These are phyloP conservation scores for Boloria selene DNA, from an alignment of 2,888 invertebrate species.

Conservation along the genomic window DNA sequence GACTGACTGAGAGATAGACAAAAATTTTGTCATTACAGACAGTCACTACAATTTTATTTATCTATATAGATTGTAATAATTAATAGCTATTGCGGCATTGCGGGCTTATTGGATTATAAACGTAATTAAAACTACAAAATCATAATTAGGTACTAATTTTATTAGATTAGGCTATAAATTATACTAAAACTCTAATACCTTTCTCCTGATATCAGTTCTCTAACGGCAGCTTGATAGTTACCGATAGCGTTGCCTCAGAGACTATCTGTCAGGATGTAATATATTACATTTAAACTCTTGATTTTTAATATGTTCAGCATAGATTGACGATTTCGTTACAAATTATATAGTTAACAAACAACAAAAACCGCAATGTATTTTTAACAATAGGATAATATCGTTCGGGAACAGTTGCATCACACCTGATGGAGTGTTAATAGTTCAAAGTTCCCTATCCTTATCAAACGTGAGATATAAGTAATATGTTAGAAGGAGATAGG, in stretches of 20 bases:
- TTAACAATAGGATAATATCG: background rate
- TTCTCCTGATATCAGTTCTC: constrained; percentile 9
- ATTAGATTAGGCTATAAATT: background rate
- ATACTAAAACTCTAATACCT: constrained; percentile 3
- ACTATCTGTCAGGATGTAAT: constrained; percentile 17
- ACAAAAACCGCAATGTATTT: constrained; percentile 20
- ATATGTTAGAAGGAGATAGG: constrained; percentile 38
- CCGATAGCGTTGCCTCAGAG: constrained; percentile 52
- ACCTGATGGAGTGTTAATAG: constrained; percentile 39
- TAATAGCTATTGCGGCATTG: too few species aligned
- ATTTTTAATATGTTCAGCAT: background rate
- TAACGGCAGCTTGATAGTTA: constrained; percentile 65
- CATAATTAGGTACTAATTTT: background rate
- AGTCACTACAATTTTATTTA: too few species aligned
- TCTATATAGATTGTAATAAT: too few species aligned
- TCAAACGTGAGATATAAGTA: constrained; percentile 17
- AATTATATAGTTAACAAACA: background rate
- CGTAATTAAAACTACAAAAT: too few species aligned
- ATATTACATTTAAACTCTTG: background rate
- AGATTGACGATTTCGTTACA: constrained; percentile 2
- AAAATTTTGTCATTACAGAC: too few species aligned
- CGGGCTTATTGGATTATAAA: too few species aligned
- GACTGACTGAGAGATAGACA: too few species aligned
- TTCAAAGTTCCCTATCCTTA: constrained; percentile 35
- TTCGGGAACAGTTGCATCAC: background rate